These are phyloP conservation scores for Amblyornis subalaris DNA, from an alignment of 2,113 vertebrate species.

Conservation along the genomic window DNA sequence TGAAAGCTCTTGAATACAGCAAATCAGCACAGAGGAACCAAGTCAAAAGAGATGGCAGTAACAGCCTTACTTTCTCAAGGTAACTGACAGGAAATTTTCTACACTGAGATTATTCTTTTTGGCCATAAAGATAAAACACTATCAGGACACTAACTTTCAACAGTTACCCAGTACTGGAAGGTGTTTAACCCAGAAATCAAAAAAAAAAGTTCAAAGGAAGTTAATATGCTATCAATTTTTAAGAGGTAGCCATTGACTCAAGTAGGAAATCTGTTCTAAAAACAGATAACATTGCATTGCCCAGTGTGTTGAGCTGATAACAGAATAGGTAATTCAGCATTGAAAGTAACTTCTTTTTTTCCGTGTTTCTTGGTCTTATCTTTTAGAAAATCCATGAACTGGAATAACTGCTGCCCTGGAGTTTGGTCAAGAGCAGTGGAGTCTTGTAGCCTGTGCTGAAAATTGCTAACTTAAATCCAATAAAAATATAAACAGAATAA, in stretches of 20 bases:
- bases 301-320: not conserved
- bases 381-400: not conserved
- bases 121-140: not conserved
- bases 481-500: not conserved
- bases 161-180: not conserved
- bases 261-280: not conserved
- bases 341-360: not conserved
- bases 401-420: not conserved
- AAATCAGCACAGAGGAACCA: not conserved
- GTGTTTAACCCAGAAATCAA: not conserved
- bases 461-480: not conserved
- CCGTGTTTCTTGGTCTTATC: not conserved
- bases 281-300: not conserved
- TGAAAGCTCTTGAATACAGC: not conserved
- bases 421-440: not conserved
- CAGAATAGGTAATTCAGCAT: not conserved
- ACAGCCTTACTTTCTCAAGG: not conserved
- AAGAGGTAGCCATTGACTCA: not conserved
- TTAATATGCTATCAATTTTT: not conserved
- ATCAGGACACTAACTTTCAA: not conserved
- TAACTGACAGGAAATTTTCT: not conserved
- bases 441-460: not conserved
- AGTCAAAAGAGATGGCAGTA: not conserved
- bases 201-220: not conserved
- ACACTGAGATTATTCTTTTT: not conserved